Base-by-base conservation (phyloP, 1,140 invertebrate genomes). In the Orussus abietinus region DNA sequence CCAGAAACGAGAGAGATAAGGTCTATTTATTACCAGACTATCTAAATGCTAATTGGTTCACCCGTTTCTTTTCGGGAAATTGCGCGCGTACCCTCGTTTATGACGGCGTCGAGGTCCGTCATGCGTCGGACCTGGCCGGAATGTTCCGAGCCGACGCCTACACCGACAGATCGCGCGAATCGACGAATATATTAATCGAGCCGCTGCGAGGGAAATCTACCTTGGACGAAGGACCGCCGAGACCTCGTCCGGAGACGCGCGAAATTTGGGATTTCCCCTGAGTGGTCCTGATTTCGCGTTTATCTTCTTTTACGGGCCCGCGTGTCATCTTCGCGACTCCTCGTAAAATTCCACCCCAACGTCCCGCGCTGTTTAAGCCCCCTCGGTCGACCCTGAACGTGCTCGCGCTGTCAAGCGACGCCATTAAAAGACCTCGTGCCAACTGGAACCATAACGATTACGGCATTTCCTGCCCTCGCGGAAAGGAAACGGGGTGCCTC, bases 241-340 rank as follows among this genome's bases (percentile, higher is more conserved):
- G 51, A 49, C 46, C 56, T 37, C 41, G 6, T 10, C 13, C 38
- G 12, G 11, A 5, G n/a, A 14, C 21, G 34, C 43, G 53, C 51
- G 56, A 54, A 58, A 49, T 49, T 58, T 60, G 51, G 53, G 58
- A 59, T 58, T 60, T 49, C 36, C n/a, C n/a, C n/a, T n/a, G n/a
- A n/a, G n/a, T n/a, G 40, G 37, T 12, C 33, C 37, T 42, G 53
- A 59, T 56, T 53, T 56, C 42, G 43, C 33, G 42, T 47, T 47
- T 53, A 57, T 47, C 32, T 38, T 38, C 26, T 38, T 45, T 45
- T 30, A n/a, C 37, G 21, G 31, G 9, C 10, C 7, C 6, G 33
- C 35, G 6, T n/a, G 9, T 30, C 22, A 20, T 15, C 11, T 31
- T 31, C 33, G 4, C 10, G 15, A 18, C 15, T 33, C 31, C 7